Evolutionary conservation across 2,113 vertebrate species (phyloP), one percentile per base, ranked within the genome.

Genomic region (Cepphus grylle): DNA sequence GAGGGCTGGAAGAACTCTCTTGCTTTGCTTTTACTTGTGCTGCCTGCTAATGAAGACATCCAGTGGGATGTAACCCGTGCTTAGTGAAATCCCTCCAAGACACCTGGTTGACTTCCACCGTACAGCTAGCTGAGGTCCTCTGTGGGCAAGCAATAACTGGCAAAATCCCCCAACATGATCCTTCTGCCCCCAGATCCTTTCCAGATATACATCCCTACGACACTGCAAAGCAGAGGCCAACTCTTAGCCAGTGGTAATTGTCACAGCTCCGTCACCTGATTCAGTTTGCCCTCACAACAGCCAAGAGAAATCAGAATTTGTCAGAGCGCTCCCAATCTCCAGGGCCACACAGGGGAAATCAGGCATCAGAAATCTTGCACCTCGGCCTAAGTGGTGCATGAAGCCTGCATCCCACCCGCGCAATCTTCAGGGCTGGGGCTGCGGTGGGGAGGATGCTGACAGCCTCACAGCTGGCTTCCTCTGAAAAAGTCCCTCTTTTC

Each of bases 221-320:
- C 17, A 50, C 7, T 53, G 61, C 21, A 63, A 86, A 76, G n/a
- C 32, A 76, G 69, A 69, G n/a, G 15, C 8, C 17, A 49, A 0
- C 20, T 76, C 61, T 76, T 38, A 42, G 55, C 9, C 18, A 22
- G 10, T 23, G 45, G 27, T 69, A 29, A 23, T 36, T 82, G 53
- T 79, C 52, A 58, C 40, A 70, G 36, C 25, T 67, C 29, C 0
- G 2, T 32, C 45, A 67, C 40, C 49, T 69, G 36, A 10, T 72
- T 65, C 29, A 19, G 14, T 55, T 47, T 90, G 20, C 16, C 36
- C 43, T 74, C 52, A 59, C 43, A 61, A 7, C 1, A 13, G 56
- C 49, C 1, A n/a, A 71, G 10, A 86, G 52, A 45, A 61, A 42
- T 3, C 0, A 0, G 34, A 22, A 21, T 69, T 71, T 74, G n/a